phyloP scores from a whole-genome alignment of 2,888 invertebrate genomes.

The Corbicula japonica region DNA sequence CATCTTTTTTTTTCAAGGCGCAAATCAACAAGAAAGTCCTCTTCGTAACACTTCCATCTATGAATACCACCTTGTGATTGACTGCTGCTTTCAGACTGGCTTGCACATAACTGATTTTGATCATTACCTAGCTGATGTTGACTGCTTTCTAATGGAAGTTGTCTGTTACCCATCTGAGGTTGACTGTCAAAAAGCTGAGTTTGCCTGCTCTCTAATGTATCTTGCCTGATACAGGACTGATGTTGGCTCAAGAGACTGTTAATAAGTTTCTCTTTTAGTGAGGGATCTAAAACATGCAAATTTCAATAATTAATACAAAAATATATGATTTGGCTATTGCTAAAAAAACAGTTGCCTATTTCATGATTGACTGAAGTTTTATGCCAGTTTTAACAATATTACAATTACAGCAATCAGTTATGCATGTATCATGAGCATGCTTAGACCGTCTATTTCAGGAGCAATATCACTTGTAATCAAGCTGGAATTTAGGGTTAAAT shows the following conservation, averaged over 20 bases:
- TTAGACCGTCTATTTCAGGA: not conserved
- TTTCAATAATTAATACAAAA: conserved; percentile 2
- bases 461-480: no score
- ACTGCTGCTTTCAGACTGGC: not conserved
- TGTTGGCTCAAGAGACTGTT: conserved; percentile 3
- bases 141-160: conserved; percentile 12
- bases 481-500: no score
- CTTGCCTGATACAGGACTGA: conserved; percentile 6
- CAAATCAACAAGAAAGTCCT: conserved; percentile 26
- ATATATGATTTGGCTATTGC: not conserved
- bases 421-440: not conserved
- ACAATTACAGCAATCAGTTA: conserved; percentile 1
- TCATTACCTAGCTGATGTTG: conserved; percentile 28
- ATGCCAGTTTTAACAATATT: conserved; percentile 2
- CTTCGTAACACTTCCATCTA: conserved; percentile 19
- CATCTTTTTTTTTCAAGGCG: conserved; percentile 24
- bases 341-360: not conserved
- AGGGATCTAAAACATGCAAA: conserved; percentile 1
- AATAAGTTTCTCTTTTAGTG: not conserved
- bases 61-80: conserved; percentile 19
- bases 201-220: conserved; percentile 9
- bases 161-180: conserved; percentile 1
- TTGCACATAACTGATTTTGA: conserved; percentile 30
- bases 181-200: conserved; percentile 2
- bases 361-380: conserved; percentile 2